Evolutionary conservation across 2,113 vertebrate species (phyloP).

Genomic region (Lates calcarifer): DNA sequence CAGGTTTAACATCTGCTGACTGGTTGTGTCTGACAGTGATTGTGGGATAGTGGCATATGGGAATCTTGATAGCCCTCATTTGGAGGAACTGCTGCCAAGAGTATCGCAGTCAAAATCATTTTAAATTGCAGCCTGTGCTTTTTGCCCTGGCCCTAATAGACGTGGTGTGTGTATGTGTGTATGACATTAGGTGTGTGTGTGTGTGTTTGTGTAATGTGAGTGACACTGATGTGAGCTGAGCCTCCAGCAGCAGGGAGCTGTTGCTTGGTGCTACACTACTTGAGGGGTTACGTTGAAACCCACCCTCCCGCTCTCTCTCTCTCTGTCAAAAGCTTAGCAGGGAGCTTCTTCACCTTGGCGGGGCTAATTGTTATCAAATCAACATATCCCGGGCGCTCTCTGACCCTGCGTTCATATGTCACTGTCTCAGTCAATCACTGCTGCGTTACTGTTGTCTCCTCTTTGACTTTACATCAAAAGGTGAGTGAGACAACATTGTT

Average conservation of each 20-base stretch:
- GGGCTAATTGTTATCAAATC: constrained; percentile 62
- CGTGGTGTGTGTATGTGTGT: background rate
- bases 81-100: constrained; percentile 34
- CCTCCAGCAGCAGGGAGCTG: constrained; percentile 50
- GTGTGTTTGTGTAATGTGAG: constrained; percentile 11
- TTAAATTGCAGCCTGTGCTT: constrained; percentile 44
- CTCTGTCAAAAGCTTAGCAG: constrained; percentile 34
- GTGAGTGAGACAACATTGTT: background rate
- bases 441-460: background rate
- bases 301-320: background rate
- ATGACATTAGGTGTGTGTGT: background rate
- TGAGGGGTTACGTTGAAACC: constrained; percentile 43
- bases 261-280: constrained; percentile 33
- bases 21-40: constrained; percentile 32
- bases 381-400: constrained; percentile 19
- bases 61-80: constrained; percentile 55
- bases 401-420: constrained; percentile 23
- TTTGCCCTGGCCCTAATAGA: constrained; percentile 11
- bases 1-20: constrained; percentile 31
- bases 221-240: constrained; percentile 65
- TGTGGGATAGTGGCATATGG: constrained; percentile 26
- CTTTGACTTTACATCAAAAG: constrained; percentile 43
- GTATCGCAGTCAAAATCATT: constrained; percentile 31
- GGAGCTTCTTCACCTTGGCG: constrained; percentile 12
- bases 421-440: constrained; percentile 20